phyloP scores from a whole-genome alignment of 2,113 vertebrate genomes.

The human (Homo sapiens) region GRCh38 chr16:47718501-47719000 shows the following conservation, averaged over 20 bases:
- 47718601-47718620: not conserved
- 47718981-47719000: not conserved
- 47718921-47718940: not conserved
- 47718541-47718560: not conserved
- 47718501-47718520: not conserved
- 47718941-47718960: not conserved
- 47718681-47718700: not conserved
- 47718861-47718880: not conserved
- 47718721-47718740: not conserved
- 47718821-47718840: not conserved
- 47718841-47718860: not conserved
- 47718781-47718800: not conserved
- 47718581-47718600: not conserved
- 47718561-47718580: not conserved
- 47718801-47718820: not conserved
- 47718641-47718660: not conserved
- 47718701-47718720: not conserved
- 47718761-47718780: not conserved
- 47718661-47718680: not conserved
- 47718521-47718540: accelerated
- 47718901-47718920: too few relatives aligned
- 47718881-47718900: not conserved
- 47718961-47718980: not conserved
- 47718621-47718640: not conserved
- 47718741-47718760: not conserved